phyloP scores from a whole-genome alignment of 2,113 vertebrate genomes.

The Cyprinus carpio region DNA sequence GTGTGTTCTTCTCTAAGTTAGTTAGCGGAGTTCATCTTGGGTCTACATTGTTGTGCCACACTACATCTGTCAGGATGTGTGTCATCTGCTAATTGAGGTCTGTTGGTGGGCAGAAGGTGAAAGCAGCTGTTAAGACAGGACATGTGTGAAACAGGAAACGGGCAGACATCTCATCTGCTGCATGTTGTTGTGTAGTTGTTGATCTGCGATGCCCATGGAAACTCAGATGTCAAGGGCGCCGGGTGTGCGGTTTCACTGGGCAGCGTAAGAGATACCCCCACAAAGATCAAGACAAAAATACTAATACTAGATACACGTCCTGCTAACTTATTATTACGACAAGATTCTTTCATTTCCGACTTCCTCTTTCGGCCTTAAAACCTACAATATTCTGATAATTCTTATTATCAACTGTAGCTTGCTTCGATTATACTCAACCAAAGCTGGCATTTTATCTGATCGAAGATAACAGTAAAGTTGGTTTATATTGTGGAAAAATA shows the following conservation, averaged over 20 bases:
- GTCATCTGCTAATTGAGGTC: background rate
- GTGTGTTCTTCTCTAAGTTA: too few relatives aligned
- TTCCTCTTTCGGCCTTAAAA: background rate
- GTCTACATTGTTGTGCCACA: background rate
- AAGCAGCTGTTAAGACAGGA: slow-evolving; percentile 24
- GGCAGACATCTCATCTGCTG: slow-evolving; percentile 21
- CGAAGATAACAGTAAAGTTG: background rate
- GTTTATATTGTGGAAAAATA: too few relatives aligned
- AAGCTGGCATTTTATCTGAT: background rate
- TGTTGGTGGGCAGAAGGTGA: background rate
- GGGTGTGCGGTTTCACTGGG: background rate
- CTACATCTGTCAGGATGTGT: background rate
- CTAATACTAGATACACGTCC: too few relatives aligned
- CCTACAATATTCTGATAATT: background rate
- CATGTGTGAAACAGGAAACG: slow-evolving; percentile 40
- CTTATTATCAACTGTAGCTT: background rate
- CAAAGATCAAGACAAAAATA: background rate
- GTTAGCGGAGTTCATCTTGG: background rate
- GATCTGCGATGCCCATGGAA: background rate
- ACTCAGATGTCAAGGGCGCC: background rate
- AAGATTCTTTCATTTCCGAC: background rate
- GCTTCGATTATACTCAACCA: background rate
- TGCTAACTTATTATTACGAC: background rate
- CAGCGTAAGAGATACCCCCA: background rate
- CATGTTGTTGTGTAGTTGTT: background rate